Conservation (phyloP, 2,797 vertebrate species). For the Apogon talboti region DNA sequence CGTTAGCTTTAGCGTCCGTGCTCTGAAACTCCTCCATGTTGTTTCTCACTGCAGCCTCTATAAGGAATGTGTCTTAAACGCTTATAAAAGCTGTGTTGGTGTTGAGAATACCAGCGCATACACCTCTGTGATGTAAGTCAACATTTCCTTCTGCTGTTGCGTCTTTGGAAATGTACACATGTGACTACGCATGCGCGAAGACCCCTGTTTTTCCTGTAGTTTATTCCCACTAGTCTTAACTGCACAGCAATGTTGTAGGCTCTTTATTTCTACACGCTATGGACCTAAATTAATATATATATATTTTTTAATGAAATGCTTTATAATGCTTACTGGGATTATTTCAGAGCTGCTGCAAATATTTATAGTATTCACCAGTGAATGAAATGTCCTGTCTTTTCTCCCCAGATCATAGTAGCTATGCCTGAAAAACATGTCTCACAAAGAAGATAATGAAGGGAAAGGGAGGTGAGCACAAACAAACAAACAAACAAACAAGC, state of each 20-base stretch:
- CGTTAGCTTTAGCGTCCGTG: background rate
- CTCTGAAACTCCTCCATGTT: background rate
- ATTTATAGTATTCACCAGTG: background rate
- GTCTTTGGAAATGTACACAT: constrained; percentile 57
- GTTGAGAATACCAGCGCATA: background rate
- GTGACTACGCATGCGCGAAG: constrained; percentile 57
- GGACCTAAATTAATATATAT: too few species aligned
- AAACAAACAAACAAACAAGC: constrained; percentile 13
- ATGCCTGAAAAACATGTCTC: constrained; percentile 79
- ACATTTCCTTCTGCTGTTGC: constrained; percentile 48
- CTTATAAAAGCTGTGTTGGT: background rate
- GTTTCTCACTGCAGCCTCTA: background rate
- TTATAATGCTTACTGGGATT: background rate
- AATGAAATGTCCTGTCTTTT: background rate
- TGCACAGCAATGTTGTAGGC: background rate
- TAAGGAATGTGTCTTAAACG: background rate
- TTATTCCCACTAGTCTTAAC: background rate
- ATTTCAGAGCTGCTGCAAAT: background rate
- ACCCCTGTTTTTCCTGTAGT: constrained; percentile 43
- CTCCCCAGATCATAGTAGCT: constrained; percentile 64
- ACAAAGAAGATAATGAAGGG: constrained; percentile 71
- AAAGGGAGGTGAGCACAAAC: constrained; percentile 66
- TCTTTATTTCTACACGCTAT: too few species aligned
- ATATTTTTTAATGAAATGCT: too few species aligned
- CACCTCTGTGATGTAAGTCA: too few species aligned